A percentile compares a stretch with the other conserved stretches of the same genome.
Evolutionary conservation across 2,113 vertebrate genomes (phyloP).

Genomic region (Hippocampus comes): DNA sequence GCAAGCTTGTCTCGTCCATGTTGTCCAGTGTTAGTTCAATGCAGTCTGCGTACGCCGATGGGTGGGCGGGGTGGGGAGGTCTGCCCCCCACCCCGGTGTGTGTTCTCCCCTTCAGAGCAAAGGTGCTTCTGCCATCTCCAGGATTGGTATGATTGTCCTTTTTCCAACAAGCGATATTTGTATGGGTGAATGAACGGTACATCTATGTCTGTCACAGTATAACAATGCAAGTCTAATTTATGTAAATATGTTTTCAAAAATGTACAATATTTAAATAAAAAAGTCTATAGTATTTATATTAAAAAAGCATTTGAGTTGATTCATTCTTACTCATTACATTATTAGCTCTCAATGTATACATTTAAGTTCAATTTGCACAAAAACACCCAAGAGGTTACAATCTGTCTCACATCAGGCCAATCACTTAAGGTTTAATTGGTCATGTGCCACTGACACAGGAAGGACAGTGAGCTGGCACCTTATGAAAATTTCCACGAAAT

Average conservation of each 20-base stretch:
- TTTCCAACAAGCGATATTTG: slow-evolving; percentile 54
- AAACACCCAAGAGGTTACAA: not conserved
- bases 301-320: slow-evolving; percentile 17
- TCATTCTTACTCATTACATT: not conserved
- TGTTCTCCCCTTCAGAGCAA: slow-evolving; percentile 35
- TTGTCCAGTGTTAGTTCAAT: slow-evolving; percentile 40
- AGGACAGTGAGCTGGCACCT: no score
- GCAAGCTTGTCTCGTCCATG: slow-evolving; percentile 52
- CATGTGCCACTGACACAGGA: no score
- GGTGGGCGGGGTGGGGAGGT: no score
- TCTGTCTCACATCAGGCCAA: no score
- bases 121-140: slow-evolving; percentile 69
- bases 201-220: slow-evolving; percentile 54
- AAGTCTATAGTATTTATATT: slow-evolving; percentile 75
- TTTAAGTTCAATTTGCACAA: no score
- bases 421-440: no score
- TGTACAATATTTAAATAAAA: slow-evolving; percentile 80
- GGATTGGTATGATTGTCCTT: slow-evolving; percentile 50
- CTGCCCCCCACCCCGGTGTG: not conserved
- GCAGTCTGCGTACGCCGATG: slow-evolving; percentile 5
- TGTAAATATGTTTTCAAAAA: slow-evolving; percentile 77
- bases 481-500: no score
- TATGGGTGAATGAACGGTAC: slow-evolving; percentile 50
- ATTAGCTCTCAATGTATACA: no score
- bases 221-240: slow-evolving; percentile 71